Base-by-base conservation (phyloP, 2,888 invertebrate species). In the Eilema depressum region DNA sequence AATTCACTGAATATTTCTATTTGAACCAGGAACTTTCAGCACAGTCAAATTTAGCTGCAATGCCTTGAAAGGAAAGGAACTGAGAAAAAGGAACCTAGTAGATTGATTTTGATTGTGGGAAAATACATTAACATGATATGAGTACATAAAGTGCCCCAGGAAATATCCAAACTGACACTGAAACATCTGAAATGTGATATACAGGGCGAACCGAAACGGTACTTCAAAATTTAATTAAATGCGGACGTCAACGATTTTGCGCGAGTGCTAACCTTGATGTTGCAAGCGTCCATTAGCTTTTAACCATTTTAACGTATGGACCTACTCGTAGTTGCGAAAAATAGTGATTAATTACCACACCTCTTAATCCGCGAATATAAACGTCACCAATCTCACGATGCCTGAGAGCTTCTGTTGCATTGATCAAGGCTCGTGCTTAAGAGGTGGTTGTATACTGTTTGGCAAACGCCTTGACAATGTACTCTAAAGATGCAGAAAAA, bases 211-310 rank as follows among this genome's bases (percentile, higher is more conserved):
- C 20, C 53, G 10, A 53, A 10, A n/a, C 53, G n/a, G 53, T 53
- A 53, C 53, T 53, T 53, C 53, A n/a, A 53, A 53, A 53, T n/a
- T n/a, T 53, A n/a, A 53, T 53, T n/a, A 10, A 53, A 53, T 53
- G n/a, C 5, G n/a, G 53, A 53, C 53, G 17, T 41, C 12, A 37
- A 37, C 33, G 33, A 12, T 12, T 37, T 37, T 37, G 33, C 33
- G 33, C 33, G 33, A 12, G 33, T n/a, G 53, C n/a, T 53, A 53
- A 53, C n/a, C 53, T 53, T 53, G 8, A 53, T 53, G n/a, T 53
- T n/a, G 17, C n/a, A 53, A 20, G 53, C 10, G n/a, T 53, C 53
- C 53, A 53, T 53, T 53, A 53, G 53, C 53, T 53, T 53, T 53
- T 53, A 53, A 20, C 53, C 10, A 53, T 53, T 47, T 53, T 53